phyloP scores from a whole-genome alignment of 2,113 vertebrate genomes.

The Euleptes europaea region DNA sequence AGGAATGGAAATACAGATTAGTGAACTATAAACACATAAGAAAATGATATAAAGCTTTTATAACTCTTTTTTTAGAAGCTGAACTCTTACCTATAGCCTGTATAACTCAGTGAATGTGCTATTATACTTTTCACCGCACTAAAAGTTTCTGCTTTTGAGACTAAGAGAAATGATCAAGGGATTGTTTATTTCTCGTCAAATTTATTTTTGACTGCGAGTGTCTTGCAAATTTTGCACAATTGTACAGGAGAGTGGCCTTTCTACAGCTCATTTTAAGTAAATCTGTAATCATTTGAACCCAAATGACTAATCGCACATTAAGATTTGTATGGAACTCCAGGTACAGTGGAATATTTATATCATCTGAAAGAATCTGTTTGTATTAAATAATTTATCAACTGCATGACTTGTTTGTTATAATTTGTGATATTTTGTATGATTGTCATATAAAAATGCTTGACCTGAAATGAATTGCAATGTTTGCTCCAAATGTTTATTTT shows the following conservation, averaged over 20 bases:
- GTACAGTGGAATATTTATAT: conserved; percentile 80
- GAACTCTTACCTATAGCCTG: conserved; percentile 72
- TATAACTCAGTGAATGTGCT: conserved; percentile 81
- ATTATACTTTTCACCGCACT: conserved; percentile 68
- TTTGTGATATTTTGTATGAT: conserved; percentile 82
- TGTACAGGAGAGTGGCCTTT: conserved; percentile 84
- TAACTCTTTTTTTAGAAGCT: conserved; percentile 59
- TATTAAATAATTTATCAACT: conserved; percentile 81
- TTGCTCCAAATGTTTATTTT: conserved; percentile 75
- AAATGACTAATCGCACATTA: conserved; percentile 73
- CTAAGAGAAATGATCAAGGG: conserved; percentile 61
- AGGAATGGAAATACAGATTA: conserved; percentile 52
- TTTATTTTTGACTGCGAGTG: conserved; percentile 67
- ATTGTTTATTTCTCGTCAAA: conserved; percentile 59
- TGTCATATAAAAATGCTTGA: conserved; percentile 73
- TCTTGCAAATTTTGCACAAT: conserved; percentile 83
- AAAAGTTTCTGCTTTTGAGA: conserved; percentile 66
- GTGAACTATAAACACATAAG: conserved; percentile 54
- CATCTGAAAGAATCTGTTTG: conserved; percentile 77
- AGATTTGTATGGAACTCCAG: conserved; percentile 76
- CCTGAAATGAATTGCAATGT: conserved; percentile 74
- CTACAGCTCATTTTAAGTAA: conserved; percentile 76
- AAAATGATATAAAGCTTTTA: conserved; percentile 53
- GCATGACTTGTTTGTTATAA: conserved; percentile 81
- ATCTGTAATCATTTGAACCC: conserved; percentile 68